A percentile compares a stretch with the other conserved stretches of the same genome.
Conservation (phyloP, 2,797 vertebrate species). For the Trematocara caparti region DNA sequence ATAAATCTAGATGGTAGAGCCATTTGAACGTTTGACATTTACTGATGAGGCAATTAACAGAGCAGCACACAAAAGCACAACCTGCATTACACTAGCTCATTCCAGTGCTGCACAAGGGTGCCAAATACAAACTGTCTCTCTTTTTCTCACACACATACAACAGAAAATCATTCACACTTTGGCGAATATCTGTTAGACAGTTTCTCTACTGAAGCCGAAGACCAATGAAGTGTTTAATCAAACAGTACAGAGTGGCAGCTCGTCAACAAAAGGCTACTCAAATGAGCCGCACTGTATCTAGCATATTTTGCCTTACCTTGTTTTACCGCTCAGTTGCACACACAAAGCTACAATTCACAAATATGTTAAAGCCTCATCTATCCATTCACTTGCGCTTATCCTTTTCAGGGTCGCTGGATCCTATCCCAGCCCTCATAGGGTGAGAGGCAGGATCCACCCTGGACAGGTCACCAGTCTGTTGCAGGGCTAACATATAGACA, state of each 20-base stretch:
- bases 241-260: background rate
- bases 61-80: conserved; percentile 34
- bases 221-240: background rate
- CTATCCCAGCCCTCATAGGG: background rate
- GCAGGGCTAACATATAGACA: background rate
- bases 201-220: background rate
- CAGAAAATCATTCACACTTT: background rate
- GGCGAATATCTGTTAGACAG: background rate
- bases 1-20: conserved; percentile 58
- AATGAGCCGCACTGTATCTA: background rate
- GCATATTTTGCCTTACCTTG: background rate
- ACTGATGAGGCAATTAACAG: conserved; percentile 74
- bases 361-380: background rate
- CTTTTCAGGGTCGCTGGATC: background rate
- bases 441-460: background rate
- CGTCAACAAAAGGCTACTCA: background rate
- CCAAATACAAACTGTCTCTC: background rate
- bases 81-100: conserved; percentile 19
- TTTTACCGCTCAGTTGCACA: background rate
- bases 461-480: background rate
- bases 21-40: conserved; percentile 70
- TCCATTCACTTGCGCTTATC: background rate
- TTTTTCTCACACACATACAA: background rate
- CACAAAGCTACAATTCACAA: background rate
- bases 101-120: background rate